These are phyloP conservation scores for Drosophila cracens DNA, from an alignment of 2,888 invertebrate genomes.

Conservation along the genomic window DNA sequence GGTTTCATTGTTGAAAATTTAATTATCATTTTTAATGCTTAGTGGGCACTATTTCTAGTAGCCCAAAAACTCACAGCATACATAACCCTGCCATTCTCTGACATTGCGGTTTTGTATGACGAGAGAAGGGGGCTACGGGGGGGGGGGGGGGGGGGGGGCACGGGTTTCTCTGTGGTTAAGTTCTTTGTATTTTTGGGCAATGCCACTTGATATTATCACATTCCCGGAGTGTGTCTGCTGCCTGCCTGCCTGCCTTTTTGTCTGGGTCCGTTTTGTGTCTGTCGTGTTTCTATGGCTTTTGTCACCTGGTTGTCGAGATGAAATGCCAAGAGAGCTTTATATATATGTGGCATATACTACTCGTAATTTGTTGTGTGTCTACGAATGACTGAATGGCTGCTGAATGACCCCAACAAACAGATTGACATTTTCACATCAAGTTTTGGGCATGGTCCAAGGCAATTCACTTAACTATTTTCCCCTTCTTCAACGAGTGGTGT, in stretches of 20 bases:
- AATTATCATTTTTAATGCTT: constrained; percentile 79
- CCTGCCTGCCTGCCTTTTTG: constrained; percentile 14
- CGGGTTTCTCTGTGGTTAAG: constrained; percentile 16
- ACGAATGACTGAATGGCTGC: constrained; percentile 41
- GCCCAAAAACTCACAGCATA: neutral
- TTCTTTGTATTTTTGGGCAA: constrained; percentile 57
- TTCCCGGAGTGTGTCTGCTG: constrained; percentile 32
- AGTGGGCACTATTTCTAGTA: constrained; percentile 74
- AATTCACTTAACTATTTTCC: constrained; percentile 39
- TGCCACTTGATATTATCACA: constrained; percentile 77
- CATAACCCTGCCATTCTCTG: constrained; percentile 3
- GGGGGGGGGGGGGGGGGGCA: too few species aligned
- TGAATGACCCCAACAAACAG: constrained; percentile 63
- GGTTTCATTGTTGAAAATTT: constrained; percentile 79
- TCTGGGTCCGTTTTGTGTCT: constrained; percentile 5
- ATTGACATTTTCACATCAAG: constrained; percentile 73
- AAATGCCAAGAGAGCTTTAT: constrained; percentile 60
- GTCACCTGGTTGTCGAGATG: constrained; percentile 68
- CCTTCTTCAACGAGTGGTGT: constrained; percentile 18
- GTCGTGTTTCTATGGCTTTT: constrained; percentile 42
- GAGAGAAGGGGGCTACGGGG: neutral
- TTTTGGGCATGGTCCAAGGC: constrained; percentile 6
- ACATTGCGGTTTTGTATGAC: constrained; percentile 55
- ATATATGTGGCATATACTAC: constrained; percentile 50
- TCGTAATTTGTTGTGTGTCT: constrained; percentile 58